Conservation (phyloP, 1,140 invertebrate species). For the Heliconius congener region DNA sequence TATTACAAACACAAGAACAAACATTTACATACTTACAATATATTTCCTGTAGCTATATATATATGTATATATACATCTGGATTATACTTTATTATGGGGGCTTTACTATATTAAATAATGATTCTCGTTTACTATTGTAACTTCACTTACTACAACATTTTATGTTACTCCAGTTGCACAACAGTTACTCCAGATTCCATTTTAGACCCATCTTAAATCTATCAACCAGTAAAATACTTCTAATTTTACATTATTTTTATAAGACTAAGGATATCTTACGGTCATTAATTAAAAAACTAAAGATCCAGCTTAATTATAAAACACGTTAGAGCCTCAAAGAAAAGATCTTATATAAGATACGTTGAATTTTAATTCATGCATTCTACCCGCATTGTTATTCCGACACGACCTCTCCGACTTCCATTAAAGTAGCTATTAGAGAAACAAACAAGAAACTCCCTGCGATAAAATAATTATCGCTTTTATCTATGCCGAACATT, state of each 20-base stretch:
- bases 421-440: constrained; percentile 79
- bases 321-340: constrained; percentile 12
- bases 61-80: no score
- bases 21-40: no score
- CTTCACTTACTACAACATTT: no score
- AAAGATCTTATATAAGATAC: constrained; percentile 60
- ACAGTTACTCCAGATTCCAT: no score
- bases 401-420: constrained; percentile 61
- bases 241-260: neutral
- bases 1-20: no score
- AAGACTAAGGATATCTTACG: neutral
- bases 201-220: no score
- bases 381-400: constrained; percentile 68
- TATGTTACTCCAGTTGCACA: no score
- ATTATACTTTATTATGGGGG: no score
- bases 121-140: no score
- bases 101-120: no score
- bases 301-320: constrained; percentile 12
- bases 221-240: no score
- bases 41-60: no score
- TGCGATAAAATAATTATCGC: constrained; percentile 80
- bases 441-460: constrained; percentile 78
- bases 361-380: constrained; percentile 64
- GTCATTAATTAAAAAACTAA: neutral
- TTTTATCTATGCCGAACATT: constrained; percentile 72